Base-by-base conservation (phyloP, 1,140 invertebrate genomes). In the Papilio polyxenes region DNA sequence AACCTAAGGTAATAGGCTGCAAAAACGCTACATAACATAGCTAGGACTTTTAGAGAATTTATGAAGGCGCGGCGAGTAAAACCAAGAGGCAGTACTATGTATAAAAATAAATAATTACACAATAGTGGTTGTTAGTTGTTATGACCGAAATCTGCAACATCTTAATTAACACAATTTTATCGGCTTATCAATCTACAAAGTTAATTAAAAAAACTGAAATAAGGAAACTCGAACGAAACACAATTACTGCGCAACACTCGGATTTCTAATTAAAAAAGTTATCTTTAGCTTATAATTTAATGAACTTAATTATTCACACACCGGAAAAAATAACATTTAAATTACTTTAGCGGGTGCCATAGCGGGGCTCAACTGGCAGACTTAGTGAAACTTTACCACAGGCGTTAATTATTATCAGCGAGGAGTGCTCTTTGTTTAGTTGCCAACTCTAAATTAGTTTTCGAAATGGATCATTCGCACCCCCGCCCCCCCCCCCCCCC, bases 371-470 rank as follows among this genome's bases (percentile, higher is more conserved):
- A 91, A 89, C 90, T 89, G 90, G 89, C 92, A 87, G 92, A 93
- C 93, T 93, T 92, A 94, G 92, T 93, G 88, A 90, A 93, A 93
- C 91, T 93, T 92, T 90, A 94, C 93, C 93, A 92, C 93, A 91
- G 93, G 92, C 93, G 91, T 94, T 94, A 94, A 94, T 94, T 94
- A 94, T 94, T 94, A 94, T 94, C 92, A 93, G 92, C 86, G 91
- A 93, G 91, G 89, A 94, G 92, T 93, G 92, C 92, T 93, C 93
- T 92, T 94, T 94, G 93, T 94, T 94, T 94, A 94, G 93, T 94
- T 94, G 92, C 93, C 91, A 94, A 94, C 93, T 94, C 93, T 93
- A 94, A 94, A 94, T 94, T 94, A 94, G 93, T 94, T 94, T 94
- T 94, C 92, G 93, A 93, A 94, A 94, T 94, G 92, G 93, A 94